A percentile compares a stretch with the other conserved stretches of the same genome.
Evolutionary conservation across 2,888 invertebrate species (phyloP).

Genomic region (Ectobius pallidus): DNA sequence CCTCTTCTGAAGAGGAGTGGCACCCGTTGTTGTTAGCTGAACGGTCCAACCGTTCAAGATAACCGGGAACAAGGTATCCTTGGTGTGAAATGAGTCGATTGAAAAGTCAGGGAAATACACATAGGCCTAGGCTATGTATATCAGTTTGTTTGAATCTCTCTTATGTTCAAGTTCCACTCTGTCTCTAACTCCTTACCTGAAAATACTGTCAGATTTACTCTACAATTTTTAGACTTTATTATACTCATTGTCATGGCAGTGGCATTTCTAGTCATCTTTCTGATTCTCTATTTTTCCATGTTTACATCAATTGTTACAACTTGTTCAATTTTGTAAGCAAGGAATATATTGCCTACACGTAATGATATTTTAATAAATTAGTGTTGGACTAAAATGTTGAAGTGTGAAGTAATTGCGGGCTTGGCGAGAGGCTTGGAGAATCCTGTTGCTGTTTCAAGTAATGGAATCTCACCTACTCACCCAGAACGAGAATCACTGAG

Average conservation of each 20-base stretch:
- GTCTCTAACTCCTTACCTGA: constrained; percentile 43
- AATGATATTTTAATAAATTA: constrained; percentile 45
- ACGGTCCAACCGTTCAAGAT: not conserved
- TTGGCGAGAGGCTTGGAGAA: too few relatives aligned
- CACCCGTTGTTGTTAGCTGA: constrained; percentile 11
- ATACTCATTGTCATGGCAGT: constrained; percentile 42
- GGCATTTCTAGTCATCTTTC: constrained; percentile 44
- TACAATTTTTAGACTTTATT: constrained; percentile 43
- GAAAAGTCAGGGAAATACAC: constrained; percentile 40
- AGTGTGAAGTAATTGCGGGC: constrained; percentile 30
- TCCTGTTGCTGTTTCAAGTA: too few relatives aligned
- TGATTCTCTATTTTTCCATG: constrained; percentile 44
- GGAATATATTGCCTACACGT: constrained; percentile 44
- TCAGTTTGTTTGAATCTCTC: constrained; percentile 29
- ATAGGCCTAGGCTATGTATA: constrained; percentile 42
- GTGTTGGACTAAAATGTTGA: constrained; percentile 43
- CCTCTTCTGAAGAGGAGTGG: too few relatives aligned
- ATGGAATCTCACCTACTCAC: too few relatives aligned
- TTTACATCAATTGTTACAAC: constrained; percentile 45
- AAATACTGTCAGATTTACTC: constrained; percentile 42
- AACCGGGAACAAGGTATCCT: constrained; percentile 40
- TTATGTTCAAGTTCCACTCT: constrained; percentile 39
- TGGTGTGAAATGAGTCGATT: constrained; percentile 43
- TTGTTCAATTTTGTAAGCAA: constrained; percentile 44
- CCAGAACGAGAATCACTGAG: too few relatives aligned